Evolutionary conservation across 2,797 vertebrate genomes (phyloP).

Genomic region (Peromyscus melanophrys): DNA sequence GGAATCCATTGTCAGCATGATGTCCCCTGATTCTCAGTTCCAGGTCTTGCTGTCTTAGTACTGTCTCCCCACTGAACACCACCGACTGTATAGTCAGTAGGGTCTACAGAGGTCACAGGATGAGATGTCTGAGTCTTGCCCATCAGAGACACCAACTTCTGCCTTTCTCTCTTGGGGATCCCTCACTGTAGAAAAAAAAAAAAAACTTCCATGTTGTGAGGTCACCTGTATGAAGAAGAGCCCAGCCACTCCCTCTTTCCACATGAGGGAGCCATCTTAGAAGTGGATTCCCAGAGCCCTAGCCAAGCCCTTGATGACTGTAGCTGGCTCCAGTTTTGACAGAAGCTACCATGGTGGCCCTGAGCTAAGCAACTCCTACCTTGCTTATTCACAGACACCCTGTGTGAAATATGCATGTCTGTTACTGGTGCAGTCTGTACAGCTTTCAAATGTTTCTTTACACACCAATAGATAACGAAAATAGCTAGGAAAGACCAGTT

Average conservation of each 20-base stretch:
- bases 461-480: not conserved
- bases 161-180: not conserved
- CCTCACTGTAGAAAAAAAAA: not conserved
- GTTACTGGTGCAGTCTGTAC: not conserved
- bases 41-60: not conserved
- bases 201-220: not conserved
- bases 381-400: not conserved
- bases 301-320: not conserved
- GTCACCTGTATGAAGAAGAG: not conserved
- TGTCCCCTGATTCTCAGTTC: rapidly evolving
- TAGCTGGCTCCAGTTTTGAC: not conserved
- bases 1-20: not conserved
- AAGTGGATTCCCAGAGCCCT: not conserved
- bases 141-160: not conserved
- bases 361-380: not conserved
- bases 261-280: rapidly evolving
- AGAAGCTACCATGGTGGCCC: not conserved
- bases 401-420: not conserved
- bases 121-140: not conserved
- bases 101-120: not conserved
- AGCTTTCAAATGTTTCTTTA: not conserved
- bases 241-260: not conserved
- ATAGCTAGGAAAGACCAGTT: not conserved
- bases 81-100: not conserved
- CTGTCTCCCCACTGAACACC: not conserved